phyloP scores from a whole-genome alignment of 2,888 invertebrate genomes.

The Drosophila prostipennis region DNA sequence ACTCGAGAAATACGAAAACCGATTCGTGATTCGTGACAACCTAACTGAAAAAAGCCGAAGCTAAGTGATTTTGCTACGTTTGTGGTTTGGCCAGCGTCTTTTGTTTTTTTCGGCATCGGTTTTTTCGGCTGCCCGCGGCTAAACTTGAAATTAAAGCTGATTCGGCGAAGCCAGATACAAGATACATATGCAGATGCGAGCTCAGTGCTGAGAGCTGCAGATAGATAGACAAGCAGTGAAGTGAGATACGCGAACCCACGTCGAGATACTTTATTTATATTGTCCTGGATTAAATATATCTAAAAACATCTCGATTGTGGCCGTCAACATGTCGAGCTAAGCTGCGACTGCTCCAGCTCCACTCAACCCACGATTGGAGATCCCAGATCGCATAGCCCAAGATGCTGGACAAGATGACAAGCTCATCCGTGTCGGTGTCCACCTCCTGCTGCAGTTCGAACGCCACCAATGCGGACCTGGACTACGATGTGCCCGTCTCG shows the following conservation, averaged over 20 bases:
- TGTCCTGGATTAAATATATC: constrained; percentile 83
- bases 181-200: constrained; percentile 47
- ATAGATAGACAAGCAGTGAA: constrained; percentile 33
- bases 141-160: constrained; percentile 80
- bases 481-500: constrained; percentile 82
- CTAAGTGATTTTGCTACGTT: constrained; percentile 31
- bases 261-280: constrained; percentile 81
- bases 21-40: constrained; percentile 26
- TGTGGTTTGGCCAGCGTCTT: constrained; percentile 52
- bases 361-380: not conserved
- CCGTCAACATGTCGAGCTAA: constrained; percentile 39
- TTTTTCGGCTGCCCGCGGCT: constrained; percentile 58
- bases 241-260: constrained; percentile 43
- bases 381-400: constrained; percentile 23
- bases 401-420: constrained; percentile 81
- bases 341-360: constrained; percentile 7
- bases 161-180: constrained; percentile 62
- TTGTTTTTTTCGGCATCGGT: constrained; percentile 52
- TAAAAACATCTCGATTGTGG: constrained; percentile 70
- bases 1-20: constrained; percentile 12
- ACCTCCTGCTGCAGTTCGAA: constrained; percentile 72
- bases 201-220: constrained; percentile 32
- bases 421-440: constrained; percentile 54
- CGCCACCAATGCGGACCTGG: constrained; percentile 70
- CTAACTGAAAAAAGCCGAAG: not conserved